A percentile compares a stretch with the other conserved stretches of the same genome.
Evolutionary conservation across 2,797 vertebrate genomes (phyloP).

Genomic region (Typhlichthys eigenmanni): DNA sequence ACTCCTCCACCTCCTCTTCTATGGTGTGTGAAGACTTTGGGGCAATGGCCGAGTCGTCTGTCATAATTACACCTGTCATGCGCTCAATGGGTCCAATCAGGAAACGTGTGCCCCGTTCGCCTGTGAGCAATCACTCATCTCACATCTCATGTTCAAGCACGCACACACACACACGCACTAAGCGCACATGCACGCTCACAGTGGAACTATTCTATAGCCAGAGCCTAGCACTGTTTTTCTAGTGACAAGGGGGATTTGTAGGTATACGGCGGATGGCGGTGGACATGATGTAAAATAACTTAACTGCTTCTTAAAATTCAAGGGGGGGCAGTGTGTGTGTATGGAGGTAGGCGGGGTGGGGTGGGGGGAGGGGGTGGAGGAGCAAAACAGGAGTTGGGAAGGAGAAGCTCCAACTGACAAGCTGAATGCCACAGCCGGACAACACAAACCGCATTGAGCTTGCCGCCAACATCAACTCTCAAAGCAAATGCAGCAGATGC

Average conservation of each 20-base stretch:
- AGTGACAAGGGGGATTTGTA: conserved; percentile 69
- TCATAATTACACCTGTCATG: conserved; percentile 52
- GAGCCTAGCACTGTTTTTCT: conserved; percentile 66
- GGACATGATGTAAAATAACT: conserved; percentile 77
- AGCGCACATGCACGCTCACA: conserved; percentile 40
- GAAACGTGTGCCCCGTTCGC: conserved; percentile 46
- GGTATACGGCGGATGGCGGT: conserved; percentile 30
- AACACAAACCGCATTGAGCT: conserved; percentile 50
- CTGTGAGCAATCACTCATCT: conserved; percentile 66
- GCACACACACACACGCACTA: conserved; percentile 12
- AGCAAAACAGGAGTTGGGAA: conserved; percentile 30
- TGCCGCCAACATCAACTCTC: conserved; percentile 66
- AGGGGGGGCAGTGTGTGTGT: not conserved
- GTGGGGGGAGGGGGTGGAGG: not conserved
- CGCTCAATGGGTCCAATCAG: conserved; percentile 33
- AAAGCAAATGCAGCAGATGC: conserved; percentile 45
- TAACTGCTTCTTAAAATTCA: conserved; percentile 68
- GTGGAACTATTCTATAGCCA: conserved; percentile 58
- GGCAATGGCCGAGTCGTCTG: conserved; percentile 29
- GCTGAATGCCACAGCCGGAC: conserved; percentile 50
- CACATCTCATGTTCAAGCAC: conserved; percentile 35
- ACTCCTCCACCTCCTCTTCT: conserved; percentile 8
- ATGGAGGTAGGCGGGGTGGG: not conserved
- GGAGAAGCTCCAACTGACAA: conserved; percentile 54
- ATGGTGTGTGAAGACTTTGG: conserved; percentile 20